Percentiles rank a stretch among this genome's conserved stretches.
Evolutionary conservation across 2,888 invertebrate species (phyloP).

Genomic region (Phalera bucephala): DNA sequence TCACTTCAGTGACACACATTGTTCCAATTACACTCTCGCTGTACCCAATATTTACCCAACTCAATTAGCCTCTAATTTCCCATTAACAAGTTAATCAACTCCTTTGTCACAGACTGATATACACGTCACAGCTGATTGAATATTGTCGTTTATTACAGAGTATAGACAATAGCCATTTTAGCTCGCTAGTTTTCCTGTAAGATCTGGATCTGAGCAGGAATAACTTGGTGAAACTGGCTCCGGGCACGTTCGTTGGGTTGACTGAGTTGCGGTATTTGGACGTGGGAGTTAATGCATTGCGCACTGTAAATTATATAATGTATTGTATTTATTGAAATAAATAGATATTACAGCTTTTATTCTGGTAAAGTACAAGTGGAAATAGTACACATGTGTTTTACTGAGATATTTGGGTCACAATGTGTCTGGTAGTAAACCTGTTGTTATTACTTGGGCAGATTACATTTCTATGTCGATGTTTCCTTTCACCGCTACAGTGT

Average conservation of each 20-base stretch:
- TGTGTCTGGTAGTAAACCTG: too few species aligned
- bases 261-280: conserved; percentile 88
- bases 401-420: too few species aligned
- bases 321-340: too few species aligned
- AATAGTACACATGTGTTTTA: too few species aligned
- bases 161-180: conserved; percentile 89
- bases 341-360: too few species aligned
- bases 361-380: too few species aligned
- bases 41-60: too few species aligned
- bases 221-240: conserved; percentile 90
- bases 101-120: conserved; percentile 28
- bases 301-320: conserved; percentile 93
- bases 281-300: conserved; percentile 92
- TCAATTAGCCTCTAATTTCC: conserved; percentile 22
- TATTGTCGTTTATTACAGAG: conserved; percentile 83
- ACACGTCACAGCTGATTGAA: conserved; percentile 16
- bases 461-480: too few species aligned
- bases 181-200: conserved; percentile 86
- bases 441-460: too few species aligned
- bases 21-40: too few species aligned
- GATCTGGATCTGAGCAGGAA: conserved; percentile 93
- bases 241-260: conserved; percentile 91
- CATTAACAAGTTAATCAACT: conserved; percentile 28
- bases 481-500: too few species aligned
- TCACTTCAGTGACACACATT: too few species aligned